Evolutionary conservation across 2,888 invertebrate species (phyloP).

Genomic region (Aporophyla lueneburgensis): DNA sequence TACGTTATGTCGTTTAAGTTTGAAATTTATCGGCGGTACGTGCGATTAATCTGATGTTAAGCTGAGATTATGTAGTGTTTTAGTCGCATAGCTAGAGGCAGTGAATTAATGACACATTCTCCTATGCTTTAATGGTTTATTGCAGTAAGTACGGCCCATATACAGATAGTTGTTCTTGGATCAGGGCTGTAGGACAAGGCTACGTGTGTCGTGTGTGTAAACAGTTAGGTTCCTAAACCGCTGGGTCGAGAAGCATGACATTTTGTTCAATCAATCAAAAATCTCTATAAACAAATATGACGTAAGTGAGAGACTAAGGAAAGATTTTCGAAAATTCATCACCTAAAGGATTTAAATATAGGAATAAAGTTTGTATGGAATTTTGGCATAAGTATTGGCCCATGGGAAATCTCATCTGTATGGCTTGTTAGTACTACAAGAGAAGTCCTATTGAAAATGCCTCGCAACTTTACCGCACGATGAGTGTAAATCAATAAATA

Average conservation of each 20-base stretch:
- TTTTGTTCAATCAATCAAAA: no score
- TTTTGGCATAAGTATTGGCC: no score
- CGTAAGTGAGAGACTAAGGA: neutral
- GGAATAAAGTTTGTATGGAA: neutral
- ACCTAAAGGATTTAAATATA: neutral
- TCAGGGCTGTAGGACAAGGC: neutral
- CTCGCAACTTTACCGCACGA: no score
- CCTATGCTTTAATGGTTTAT: constrained; percentile 18
- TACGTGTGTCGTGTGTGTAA: neutral
- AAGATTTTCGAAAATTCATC: neutral
- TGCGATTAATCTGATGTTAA: constrained; percentile 45
- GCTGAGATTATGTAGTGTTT: constrained; percentile 45
- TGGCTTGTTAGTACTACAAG: neutral
- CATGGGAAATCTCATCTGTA: neutral
- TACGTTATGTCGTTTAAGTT: constrained; percentile 49
- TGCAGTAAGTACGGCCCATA: neutral
- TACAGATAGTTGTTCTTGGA: neutral
- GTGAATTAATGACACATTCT: constrained; percentile 35
- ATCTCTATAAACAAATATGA: no score
- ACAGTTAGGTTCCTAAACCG: neutral
- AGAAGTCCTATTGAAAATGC: no score
- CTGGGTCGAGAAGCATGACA: neutral
- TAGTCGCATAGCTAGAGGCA: constrained; percentile 43
- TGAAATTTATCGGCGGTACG: constrained; percentile 45
- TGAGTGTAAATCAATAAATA: no score